Evolutionary conservation across 2,113 vertebrate genomes (phyloP), one percentile per base, ranked within the genome.

Genomic region (Chloebia gouldiae): DNA sequence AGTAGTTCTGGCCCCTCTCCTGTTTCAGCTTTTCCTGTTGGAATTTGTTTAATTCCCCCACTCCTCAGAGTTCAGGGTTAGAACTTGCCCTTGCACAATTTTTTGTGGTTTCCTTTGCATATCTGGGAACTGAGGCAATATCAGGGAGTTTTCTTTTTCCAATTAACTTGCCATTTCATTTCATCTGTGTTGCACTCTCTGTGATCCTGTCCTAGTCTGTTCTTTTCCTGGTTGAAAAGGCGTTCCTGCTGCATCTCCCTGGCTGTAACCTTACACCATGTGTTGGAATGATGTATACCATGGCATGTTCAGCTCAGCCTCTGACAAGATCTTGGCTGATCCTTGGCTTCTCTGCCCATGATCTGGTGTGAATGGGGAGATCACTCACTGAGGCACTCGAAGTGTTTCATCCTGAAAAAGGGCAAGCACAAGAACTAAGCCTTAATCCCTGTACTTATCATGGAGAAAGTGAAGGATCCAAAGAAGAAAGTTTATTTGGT

Each of bases 381-480:
- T 37, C 15, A 0, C 19, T 44, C 15, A 18, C 61, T 40, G 19
- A 25, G 50, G 60, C n/a, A 42, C 17, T 3, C 2, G 0, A 1
- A 13, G n/a, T 30, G 8, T 75, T 28, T 22, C 37, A 5, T 17
- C 7, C 14, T 40, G 24, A 64, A 39, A 40, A 45, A 15, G 13
- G 4, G 14, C 31, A 25, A 81, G 57, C 37, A 9, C 23, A 40
- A 63, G n/a, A 83, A 10, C 18, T 6, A 6, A 23, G 24, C 22
- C 35, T 53, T 44, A 57, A 60, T 64, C 22, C 17, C 27, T 10
- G 4, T 6, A 1, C 11, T 11, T 10, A 5, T 4, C 37, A 7
- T 21, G 31, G 31, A 59, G 51, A 53, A 72, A 76, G 10, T 27
- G 42, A 63, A 53, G 39, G 35, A 72, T 4, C 3, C 50, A 23